Evolutionary conservation across 2,888 invertebrate genomes (phyloP), one percentile per base, ranked within the genome.

Genomic region (Sphaerophoria rueppellii): DNA sequence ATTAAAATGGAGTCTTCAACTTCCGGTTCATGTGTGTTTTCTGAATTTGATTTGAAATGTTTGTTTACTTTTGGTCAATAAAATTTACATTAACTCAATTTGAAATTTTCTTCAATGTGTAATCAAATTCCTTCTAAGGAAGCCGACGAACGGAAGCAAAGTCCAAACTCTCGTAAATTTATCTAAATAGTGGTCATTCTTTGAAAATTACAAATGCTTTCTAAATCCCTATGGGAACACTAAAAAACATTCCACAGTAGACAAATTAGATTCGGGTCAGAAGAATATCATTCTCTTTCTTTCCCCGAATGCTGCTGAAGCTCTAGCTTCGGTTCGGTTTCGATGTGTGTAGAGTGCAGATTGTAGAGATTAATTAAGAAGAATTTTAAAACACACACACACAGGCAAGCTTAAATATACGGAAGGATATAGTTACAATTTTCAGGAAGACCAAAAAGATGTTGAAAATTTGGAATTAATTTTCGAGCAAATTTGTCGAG

Each of bases 181-280:
- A 52, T 50, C 40, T 40, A 52, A 54, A 48, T 63, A n/a, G 24
- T 46, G 67, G 67, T 52, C 52, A 16, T 37, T 40, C 6, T 37
- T 16, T 70, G 55, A 72, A 63, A 69, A 80, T 75, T 76, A 83
- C 80, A 75, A 83, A 83, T 80, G 83, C 72, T 80, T 24, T 67
- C 75, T 70, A 67, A 69, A 71, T 83, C 57, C 61, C 40, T 24
- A 24, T 16, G 54, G 58, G 61, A 80, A 75, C 80, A 83, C 83
- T 83, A 69, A 80, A 75, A 72, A 80, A 83, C 80, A 80, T 80
- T 76, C 80, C 75, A 57, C 69, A 76, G 80, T 72, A 80, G 75
- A 83, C 80, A 80, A 83, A 83, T 83, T 83, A 69, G 75, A 80
- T 76, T 83, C 76, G 34, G 75, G 43, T 74, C 65, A 71, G 74